Evolutionary conservation across 2,888 invertebrate species (phyloP), one percentile per base, ranked within the genome.

Genomic region (Allolobophora icterica): DNA sequence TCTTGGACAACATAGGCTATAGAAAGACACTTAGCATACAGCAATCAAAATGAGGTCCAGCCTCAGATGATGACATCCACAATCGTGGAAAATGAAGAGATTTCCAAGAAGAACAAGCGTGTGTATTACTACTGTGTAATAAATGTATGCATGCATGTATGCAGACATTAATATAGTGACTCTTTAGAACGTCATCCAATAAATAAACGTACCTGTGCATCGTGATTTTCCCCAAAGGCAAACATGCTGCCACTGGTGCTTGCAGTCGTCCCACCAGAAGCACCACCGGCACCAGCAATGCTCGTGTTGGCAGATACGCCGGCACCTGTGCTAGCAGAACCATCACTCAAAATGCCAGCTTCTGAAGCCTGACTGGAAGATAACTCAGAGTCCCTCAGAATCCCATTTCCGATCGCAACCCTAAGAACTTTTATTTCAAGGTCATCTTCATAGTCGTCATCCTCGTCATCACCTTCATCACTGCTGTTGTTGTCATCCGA

Each of bases 401-500:
- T 58, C 58, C 58, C 58, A 58, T 58, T 58, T 58, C 58, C 58
- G 30, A 58, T 58, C 30, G 30, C 84, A 84, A 19, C 84, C 21
- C 35, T 84, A 34, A 84, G 35, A 35, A 19, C 84, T 35, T 84
- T 84, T 21, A 35, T 84, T 35, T 84, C 34, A 21, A 35, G 84
- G n/a, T 35, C 30, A 21, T 84, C 84, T 84, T 35, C 84, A 34
- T 84, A 35, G 84, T 35, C 35, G 84, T 35, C 84, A 34, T 84
- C 84, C 19, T 84, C 84, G 15, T 84, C 84, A 35, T 33, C 84
- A 21, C n/a, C 84, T 84, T 84, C 84, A 84, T 84, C 84, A 84
- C 84, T 84, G 84, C 84, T 84, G 84, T 35, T 84, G 84, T 84
- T n/a, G 19, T 84, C 84, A 84, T 84, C 84, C 21, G 84, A 35